Evolutionary conservation across 2,797 vertebrate genomes (phyloP).

Genomic region (Sebastes iracundus): DNA sequence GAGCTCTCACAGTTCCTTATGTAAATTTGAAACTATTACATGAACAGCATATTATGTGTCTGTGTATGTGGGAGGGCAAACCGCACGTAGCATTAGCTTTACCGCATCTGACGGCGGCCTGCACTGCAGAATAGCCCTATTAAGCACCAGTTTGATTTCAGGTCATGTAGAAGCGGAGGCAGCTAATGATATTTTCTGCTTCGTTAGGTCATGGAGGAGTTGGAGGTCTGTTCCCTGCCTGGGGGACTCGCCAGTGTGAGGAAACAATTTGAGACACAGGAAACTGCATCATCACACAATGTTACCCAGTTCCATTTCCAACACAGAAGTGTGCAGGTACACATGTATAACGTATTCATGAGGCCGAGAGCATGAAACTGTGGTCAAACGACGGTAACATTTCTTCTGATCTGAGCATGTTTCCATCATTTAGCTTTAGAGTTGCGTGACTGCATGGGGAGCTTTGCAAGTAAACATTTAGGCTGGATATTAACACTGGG

Average conservation of each 20-base stretch:
- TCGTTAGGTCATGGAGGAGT: slow-evolving; percentile 90
- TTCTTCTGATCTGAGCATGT: slow-evolving; percentile 30
- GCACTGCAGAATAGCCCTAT: slow-evolving; percentile 40
- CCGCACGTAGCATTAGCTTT: background rate
- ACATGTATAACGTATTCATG: slow-evolving; percentile 41
- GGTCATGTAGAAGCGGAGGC: slow-evolving; percentile 59
- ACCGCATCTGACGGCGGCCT: background rate
- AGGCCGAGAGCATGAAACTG: slow-evolving; percentile 38
- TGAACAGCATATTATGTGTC: slow-evolving; percentile 1
- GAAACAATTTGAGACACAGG: slow-evolving; percentile 91
- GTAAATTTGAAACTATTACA: slow-evolving; percentile 8
- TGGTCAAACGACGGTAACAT: slow-evolving; percentile 7
- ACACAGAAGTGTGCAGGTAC: slow-evolving; percentile 89
- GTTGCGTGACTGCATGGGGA: slow-evolving; percentile 35
- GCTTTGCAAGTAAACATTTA: slow-evolving; percentile 33
- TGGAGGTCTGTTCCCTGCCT: slow-evolving; percentile 88
- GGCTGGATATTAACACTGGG: slow-evolving; percentile 41
- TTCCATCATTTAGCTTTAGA: slow-evolving; percentile 39
- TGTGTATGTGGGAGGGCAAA: slow-evolving; percentile 6
- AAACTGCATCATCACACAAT: slow-evolving; percentile 81
- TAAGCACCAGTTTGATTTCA: slow-evolving; percentile 62
- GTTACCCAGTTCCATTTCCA: slow-evolving; percentile 87
- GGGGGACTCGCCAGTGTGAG: slow-evolving; percentile 92
- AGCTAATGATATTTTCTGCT: slow-evolving; percentile 77
- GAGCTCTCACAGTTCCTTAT: slow-evolving; percentile 1